Evolutionary conservation across 1,140 invertebrate genomes (phyloP), one percentile per base, ranked within the genome.

Genomic region (Phocides pigmalion): DNA sequence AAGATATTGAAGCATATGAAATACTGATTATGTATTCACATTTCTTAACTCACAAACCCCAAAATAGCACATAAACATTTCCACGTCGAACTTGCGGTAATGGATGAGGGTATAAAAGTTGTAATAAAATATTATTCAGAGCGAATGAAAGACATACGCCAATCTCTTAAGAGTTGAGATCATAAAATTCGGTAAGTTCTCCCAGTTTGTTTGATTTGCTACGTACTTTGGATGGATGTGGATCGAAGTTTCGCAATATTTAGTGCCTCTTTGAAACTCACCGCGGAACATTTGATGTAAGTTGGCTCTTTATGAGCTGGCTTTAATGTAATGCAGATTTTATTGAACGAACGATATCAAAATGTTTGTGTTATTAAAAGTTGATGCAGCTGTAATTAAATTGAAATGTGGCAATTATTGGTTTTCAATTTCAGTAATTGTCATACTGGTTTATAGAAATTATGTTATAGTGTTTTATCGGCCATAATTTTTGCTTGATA

Each of bases 41-140:
- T 35, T 22, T n/a, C 32, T n/a, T 35, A 35, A 35, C 32, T 35
- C n/a, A 22, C 22, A 58, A 44, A 28, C 15, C 28, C 39, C 9
- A 59, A 46, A 46, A 46, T 59, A 28, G 54, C 54, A 16, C 14
- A 59, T 59, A 59, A 59, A 59, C 54, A 59, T 59, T 59, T 59
- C 39, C 22, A 59, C 54, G 54, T 59, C 22, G 41, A 46, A 59
- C 12, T 59, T 46, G 54, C 16, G 41, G 54, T 59, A 59, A 46
- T 59, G 54, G 54, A 59, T 46, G 54, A 59, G 54, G 54, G 42
- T 47, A 59, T 59, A 59, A 59, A 47, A 59, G 25, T 59, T 59
- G 56, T 59, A 47, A 47, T 59, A 59, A 59, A 59, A 59, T 59
- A 59, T 59, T 59, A 59, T 59, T 59, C 56, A 59, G 56, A 59